phyloP scores from a whole-genome alignment of 2,797 vertebrate species.

The Hypotaenidia okinawae region DNA sequence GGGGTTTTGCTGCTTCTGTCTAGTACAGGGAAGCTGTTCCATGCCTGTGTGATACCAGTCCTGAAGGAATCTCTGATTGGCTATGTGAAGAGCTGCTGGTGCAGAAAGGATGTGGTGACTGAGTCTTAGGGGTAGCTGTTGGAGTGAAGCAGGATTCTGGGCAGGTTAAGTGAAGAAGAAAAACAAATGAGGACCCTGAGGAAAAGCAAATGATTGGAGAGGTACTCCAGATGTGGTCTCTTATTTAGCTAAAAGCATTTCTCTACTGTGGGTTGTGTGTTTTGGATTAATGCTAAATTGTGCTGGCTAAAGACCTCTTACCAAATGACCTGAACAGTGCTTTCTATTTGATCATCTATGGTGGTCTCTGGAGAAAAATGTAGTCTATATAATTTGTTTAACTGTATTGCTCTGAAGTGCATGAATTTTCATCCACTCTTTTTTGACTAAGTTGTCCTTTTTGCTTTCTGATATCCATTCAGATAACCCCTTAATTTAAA shows the following conservation, averaged over 20 bases:
- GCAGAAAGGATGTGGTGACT: neutral
- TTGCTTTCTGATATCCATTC: neutral
- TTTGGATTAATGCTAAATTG: neutral
- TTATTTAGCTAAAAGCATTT: neutral
- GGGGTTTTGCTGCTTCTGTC: neutral
- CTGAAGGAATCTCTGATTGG: neutral
- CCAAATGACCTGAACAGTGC: neutral
- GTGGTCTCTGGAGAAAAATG: neutral
- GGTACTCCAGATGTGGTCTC: neutral
- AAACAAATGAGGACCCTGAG: neutral
- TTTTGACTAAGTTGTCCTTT: neutral
- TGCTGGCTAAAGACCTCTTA: neutral
- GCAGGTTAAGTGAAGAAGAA: neutral
- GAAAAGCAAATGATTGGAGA: neutral
- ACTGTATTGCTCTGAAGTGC: neutral
- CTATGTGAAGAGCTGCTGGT: rapidly evolving
- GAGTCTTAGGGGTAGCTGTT: neutral
- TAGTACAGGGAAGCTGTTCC: neutral
- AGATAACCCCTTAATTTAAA: neutral
- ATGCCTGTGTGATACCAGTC: rapidly evolving
- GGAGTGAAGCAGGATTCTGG: neutral
- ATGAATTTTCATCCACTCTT: neutral
- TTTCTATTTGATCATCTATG: neutral
- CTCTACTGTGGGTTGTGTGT: neutral
- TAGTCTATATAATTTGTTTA: neutral